phyloP scores from a whole-genome alignment of 2,797 vertebrate species.

The Chromis chromis region DNA sequence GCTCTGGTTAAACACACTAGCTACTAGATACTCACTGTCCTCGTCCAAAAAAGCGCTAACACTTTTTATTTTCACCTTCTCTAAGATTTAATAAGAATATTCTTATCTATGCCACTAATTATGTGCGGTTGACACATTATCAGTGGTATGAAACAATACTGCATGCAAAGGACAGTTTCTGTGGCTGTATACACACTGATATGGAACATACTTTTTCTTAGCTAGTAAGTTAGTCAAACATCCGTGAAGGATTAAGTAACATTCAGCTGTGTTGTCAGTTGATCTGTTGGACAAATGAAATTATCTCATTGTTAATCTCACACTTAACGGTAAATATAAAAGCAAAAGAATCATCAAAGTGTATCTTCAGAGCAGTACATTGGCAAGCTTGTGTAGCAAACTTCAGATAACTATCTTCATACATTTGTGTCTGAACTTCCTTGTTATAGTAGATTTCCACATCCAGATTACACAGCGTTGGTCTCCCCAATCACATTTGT shows the following conservation, averaged over 20 bases:
- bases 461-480: not conserved
- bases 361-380: no score
- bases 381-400: not conserved
- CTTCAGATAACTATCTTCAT: not conserved
- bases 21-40: slow-evolving; percentile 20
- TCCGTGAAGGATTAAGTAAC: no score
- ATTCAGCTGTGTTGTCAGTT: no score
- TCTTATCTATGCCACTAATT: no score
- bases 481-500: not conserved
- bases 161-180: not conserved
- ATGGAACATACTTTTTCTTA: no score
- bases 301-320: no score
- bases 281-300: no score
- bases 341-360: no score
- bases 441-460: not conserved
- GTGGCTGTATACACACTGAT: no score
- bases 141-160: not conserved
- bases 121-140: not conserved
- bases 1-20: slow-evolving; percentile 59
- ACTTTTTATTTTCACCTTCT: slow-evolving; percentile 14
- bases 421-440: not conserved
- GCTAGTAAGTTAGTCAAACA: no score
- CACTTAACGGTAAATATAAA: no score
- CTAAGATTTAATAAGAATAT: not conserved
- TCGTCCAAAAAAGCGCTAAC: not conserved